Base-by-base conservation (phyloP, 2,113 vertebrate genomes). In the Chitala chitala region DNA sequence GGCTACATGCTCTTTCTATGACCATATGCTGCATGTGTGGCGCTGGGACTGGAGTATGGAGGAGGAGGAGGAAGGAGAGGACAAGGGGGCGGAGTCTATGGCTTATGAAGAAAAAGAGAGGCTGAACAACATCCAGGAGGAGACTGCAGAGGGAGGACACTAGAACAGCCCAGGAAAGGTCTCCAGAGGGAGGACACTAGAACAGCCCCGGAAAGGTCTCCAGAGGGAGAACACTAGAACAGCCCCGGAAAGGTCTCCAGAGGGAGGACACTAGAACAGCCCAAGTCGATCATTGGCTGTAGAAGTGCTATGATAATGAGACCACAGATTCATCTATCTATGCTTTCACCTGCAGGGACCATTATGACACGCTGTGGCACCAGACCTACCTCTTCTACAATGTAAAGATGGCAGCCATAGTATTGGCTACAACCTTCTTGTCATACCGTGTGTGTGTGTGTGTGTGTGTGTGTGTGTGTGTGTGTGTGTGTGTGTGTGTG, bases 1-100 rank as follows among this genome's bases (percentile, higher is more conserved):
- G 24, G 94, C 95, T 0, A 95, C 93, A 20, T 98, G 97, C 78
- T 97, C 96, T 0, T 99, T 98, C 81, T 98, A 96, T 4, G 93
- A 96, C 81, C 94, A 94, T 6, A 89, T 91, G 76, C 91, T 99
- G 13, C 96, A 97, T 0, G 83, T 98, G 59, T 99, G 96, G 97
- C 92, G 88, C 79, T 99, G 95, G 94, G 92, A 94, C 82, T 89
- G 80, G 83, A 88, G 72, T 72, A 80, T 83, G 15, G 82, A 82
- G 10, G 72, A 83, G 44, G 61, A 46, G 4, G 63, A 29, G 5
- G 17, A 0, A 5, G 29, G 44, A 2, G 20, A 51, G 42, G 44
- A 24, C 9, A 46, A 53, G 46, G 64, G 59, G 9, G 63, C 40
- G 10, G 29, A 15, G 20, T 51, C 22, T 31, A 1, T 2, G 9